A percentile compares a stretch with the other conserved stretches of the same genome.
Conservation (phyloP, 2,113 vertebrate species). For the Antennarius striatus region DNA sequence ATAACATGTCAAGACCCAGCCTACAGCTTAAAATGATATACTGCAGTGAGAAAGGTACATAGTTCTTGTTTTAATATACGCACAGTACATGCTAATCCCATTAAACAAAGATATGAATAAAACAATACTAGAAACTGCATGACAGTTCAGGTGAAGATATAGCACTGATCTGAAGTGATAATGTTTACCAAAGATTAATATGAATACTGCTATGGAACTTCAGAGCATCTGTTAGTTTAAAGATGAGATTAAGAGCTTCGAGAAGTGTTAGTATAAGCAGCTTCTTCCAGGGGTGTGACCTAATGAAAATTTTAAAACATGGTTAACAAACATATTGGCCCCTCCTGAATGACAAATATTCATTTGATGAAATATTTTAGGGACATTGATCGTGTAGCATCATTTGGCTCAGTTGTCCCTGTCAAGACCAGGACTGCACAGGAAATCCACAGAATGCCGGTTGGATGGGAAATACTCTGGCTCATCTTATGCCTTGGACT, state of each 20-base stretch:
- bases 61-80: conserved; percentile 4
- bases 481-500: conserved; percentile 46
- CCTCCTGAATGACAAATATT: conserved; percentile 63
- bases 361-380: conserved; percentile 41
- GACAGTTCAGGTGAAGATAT: no score
- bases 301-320: neutral
- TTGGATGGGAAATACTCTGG: conserved; percentile 57
- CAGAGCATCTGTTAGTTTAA: neutral
- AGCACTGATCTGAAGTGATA: neutral
- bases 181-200: conserved; percentile 1
- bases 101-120: no score
- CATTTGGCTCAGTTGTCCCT: conserved; percentile 6
- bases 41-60: neutral
- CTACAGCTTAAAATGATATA: conserved; percentile 13
- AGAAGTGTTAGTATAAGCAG: conserved; percentile 23
- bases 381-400: neutral
- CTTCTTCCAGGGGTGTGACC: conserved; percentile 33
- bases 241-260: neutral
- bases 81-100: no score
- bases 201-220: neutral
- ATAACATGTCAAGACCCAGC: neutral
- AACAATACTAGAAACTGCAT: no score
- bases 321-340: conserved; percentile 32
- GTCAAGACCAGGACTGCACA: conserved; percentile 16
- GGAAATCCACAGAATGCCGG: conserved; percentile 40